Conservation (phyloP, 2,797 vertebrate genomes). For the Todus mexicanus region DNA sequence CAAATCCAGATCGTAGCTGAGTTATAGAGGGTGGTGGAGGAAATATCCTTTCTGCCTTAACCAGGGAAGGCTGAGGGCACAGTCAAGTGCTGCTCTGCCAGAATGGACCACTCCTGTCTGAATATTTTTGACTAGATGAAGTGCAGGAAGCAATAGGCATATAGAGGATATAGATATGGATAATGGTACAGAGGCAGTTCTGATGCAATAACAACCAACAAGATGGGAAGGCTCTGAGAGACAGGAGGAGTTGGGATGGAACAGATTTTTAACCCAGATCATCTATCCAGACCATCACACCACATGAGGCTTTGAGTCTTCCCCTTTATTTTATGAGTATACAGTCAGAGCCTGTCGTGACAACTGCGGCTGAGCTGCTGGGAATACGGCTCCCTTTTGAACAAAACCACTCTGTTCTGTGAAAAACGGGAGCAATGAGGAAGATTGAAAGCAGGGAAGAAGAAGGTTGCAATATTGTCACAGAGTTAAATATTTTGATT, state of each 20-base stretch:
- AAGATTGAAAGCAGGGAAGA: conserved; percentile 5
- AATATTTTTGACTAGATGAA: not conserved
- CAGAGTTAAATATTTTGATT: conserved; percentile 22
- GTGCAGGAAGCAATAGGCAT: not conserved
- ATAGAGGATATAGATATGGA: not conserved
- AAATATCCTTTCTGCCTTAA: not conserved
- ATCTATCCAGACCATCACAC: not conserved
- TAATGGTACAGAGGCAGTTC: not conserved
- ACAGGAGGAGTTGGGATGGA: not conserved
- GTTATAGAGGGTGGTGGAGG: not conserved
- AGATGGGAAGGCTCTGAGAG: not conserved
- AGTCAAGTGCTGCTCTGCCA: not conserved
- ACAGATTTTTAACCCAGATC: not conserved
- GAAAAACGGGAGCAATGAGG: not conserved
- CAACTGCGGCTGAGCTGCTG: not conserved
- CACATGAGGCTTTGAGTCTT: not conserved
- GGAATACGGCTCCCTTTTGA: not conserved
- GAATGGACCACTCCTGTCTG: not conserved
- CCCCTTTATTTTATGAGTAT: not conserved
- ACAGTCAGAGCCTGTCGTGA: not conserved
- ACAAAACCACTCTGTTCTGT: not conserved
- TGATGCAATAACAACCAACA: not conserved
- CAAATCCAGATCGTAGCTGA: not conserved
- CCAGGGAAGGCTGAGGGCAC: not conserved
- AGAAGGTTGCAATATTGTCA: conserved; percentile 2